Conservation (phyloP, 1,140 invertebrate genomes). For the Venustaconcha ellipsiformis region DNA sequence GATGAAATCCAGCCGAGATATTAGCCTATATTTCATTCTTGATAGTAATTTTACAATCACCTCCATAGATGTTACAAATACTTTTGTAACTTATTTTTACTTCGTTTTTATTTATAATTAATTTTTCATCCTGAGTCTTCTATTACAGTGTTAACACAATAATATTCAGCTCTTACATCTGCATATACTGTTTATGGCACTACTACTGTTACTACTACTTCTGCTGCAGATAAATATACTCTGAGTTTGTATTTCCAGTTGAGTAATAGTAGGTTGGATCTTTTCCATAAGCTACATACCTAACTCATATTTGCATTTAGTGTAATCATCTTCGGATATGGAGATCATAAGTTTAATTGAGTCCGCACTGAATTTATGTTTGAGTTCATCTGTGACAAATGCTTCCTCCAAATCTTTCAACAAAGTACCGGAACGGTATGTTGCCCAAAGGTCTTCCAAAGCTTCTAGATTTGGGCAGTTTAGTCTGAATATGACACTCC, state of each 20-base stretch:
- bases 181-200: neutral
- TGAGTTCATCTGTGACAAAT: slow-evolving; percentile 16
- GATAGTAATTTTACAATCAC: no score
- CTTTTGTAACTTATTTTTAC: no score
- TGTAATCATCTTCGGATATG: slow-evolving; percentile 14
- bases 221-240: no score
- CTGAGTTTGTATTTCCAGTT: no score
- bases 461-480: slow-evolving; percentile 28
- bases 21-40: no score
- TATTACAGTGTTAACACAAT: no score
- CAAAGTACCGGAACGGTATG: slow-evolving; percentile 14
- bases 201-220: no score
- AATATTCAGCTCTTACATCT: neutral
- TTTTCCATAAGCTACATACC: slow-evolving; percentile 1
- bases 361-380: slow-evolving; percentile 10
- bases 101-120: no score
- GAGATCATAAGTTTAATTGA: slow-evolving; percentile 4
- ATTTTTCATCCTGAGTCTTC: no score
- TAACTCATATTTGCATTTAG: slow-evolving; percentile 21
- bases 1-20: no score
- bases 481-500: slow-evolving; percentile 27
- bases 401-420: slow-evolving; percentile 13
- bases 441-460: slow-evolving; percentile 20
- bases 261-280: no score
- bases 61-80: no score